A percentile compares a stretch with the other conserved stretches of the same genome.
Conservation (phyloP, 2,113 vertebrate species). For the Phalacrocorax brasilianus region DNA sequence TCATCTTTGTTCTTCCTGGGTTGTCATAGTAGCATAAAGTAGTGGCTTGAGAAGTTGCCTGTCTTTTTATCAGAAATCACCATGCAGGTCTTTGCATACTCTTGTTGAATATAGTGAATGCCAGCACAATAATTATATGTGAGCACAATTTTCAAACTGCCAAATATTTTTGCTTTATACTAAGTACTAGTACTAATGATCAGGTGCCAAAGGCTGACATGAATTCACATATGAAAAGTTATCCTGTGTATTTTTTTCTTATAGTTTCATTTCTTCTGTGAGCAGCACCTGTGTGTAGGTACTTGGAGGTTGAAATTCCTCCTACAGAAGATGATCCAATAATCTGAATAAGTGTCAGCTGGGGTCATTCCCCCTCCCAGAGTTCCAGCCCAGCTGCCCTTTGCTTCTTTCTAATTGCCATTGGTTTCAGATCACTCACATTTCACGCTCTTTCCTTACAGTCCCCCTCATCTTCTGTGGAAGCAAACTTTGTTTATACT, state of each 20-base stretch:
- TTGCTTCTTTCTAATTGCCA: background rate
- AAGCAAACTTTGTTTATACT: background rate
- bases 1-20: background rate
- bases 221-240: background rate
- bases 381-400: background rate
- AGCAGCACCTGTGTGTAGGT: background rate
- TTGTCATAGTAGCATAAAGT: background rate
- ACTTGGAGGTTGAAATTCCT: background rate
- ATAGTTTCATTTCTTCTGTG: background rate
- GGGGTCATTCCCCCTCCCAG: background rate
- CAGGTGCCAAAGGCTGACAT: slow-evolving; percentile 20
- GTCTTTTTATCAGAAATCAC: slow-evolving; percentile 32
- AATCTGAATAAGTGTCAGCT: background rate
- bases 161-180: slow-evolving; percentile 17
- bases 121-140: slow-evolving; percentile 8
- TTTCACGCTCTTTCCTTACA: background rate
- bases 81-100: background rate
- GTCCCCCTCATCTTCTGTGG: background rate
- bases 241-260: background rate
- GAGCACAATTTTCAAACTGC: slow-evolving; percentile 12
- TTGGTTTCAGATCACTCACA: background rate
- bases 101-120: background rate
- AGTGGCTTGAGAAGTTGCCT: background rate
- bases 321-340: background rate
- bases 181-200: background rate